Base-by-base conservation (phyloP, 2,888 invertebrate species). In the Metacarcinus magister region DNA sequence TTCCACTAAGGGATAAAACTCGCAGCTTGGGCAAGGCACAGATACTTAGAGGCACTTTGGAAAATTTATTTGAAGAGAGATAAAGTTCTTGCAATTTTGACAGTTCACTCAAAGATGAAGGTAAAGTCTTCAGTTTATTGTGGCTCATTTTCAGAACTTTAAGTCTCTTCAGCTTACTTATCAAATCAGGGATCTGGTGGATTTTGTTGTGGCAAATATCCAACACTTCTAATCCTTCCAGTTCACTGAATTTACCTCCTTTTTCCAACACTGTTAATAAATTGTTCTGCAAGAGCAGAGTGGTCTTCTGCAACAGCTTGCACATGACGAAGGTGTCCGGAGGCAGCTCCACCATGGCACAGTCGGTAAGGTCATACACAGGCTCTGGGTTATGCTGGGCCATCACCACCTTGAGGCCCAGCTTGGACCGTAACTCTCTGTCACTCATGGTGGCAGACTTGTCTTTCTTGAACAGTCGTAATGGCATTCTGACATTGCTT, bases 321-420 rank as follows among this genome's bases (percentile, higher is more conserved):
- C 97, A 97, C 95, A 96, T 96, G 32, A 96, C 95, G 94, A 96
- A 97, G 28, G 97, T 97, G 60, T 97, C 96, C 60, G 96, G 96
- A 32, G 97, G 97, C 39, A 97, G 92, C 54, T 95, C 92, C 28
- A 95, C 82, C 87, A 96, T 95, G 91, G 91, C 92, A 93, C 97
- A 97, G 60, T 95, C 96, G 19, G 94, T 95, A 32, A 97, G 92
- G 89, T 97, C 97, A 46, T 96, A 97, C 46, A 96, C 54, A 43
- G 97, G 97, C 95, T 97, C 97, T 19, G 96, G 96, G 93, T 96
- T 97, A 75, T 97, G 97, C 67, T 97, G 97, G 44, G 97, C 96
- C 96, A 96, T 96, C 48, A 97, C 95, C 54, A 96, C 96, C 92
- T 97, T 97, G 87, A 97, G 94, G 43, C 96, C 96, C 96, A 97